These are phyloP conservation scores for Parochlus steinenii DNA, from an alignment of 2,888 invertebrate genomes.

Conservation along the genomic window DNA sequence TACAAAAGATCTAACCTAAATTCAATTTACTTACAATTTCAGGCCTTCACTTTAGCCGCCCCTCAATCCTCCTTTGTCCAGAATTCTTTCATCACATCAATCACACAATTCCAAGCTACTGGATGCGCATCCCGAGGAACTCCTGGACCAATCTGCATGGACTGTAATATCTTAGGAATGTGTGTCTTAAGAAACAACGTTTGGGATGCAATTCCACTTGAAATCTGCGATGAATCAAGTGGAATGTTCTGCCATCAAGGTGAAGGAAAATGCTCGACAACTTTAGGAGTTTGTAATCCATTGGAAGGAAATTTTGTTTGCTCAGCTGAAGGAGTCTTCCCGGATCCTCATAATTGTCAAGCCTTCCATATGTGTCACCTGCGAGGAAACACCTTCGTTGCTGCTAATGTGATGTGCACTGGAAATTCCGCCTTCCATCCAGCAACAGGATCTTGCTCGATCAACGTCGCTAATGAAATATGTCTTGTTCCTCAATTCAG, in stretches of 20 bases:
- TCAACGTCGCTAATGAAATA: constrained; percentile 19
- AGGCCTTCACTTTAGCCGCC: too few relatives aligned
- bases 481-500: constrained; percentile 23
- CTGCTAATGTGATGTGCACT: constrained; percentile 26
- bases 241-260: constrained; percentile 26
- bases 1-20: too few relatives aligned
- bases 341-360: constrained; percentile 30
- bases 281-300: constrained; percentile 1
- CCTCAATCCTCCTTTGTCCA: too few relatives aligned
- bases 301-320: constrained; percentile 8
- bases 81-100: too few relatives aligned
- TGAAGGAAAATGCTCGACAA: constrained; percentile 22
- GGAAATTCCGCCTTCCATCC: constrained; percentile 25
- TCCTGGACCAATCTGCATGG: too few relatives aligned
- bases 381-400: constrained; percentile 21
- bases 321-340: constrained; percentile 14
- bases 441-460: constrained; percentile 24
- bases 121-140: too few relatives aligned
- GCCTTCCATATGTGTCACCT: constrained; percentile 29
- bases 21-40: too few relatives aligned
- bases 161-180: constrained; percentile 26
- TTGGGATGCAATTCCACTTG: constrained; percentile 28
- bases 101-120: too few relatives aligned
- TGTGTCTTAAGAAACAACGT: constrained; percentile 25
- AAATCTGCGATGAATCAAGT: constrained; percentile 25